Conservation (phyloP, 2,888 invertebrate species). For the Cryptocephalus primarius region DNA sequence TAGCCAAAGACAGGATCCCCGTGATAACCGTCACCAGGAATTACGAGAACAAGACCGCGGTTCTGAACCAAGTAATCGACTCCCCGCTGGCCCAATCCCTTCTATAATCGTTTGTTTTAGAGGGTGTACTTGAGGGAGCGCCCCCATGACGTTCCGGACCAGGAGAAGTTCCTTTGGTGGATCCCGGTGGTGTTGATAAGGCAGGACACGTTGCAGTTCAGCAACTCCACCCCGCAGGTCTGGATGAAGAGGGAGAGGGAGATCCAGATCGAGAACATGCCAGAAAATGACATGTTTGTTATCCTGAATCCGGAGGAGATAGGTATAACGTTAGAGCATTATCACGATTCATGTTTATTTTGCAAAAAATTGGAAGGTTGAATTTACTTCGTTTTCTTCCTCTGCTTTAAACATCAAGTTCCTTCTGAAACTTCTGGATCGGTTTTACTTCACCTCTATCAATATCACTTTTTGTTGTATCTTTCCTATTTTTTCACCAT, state of each 20-base stretch:
- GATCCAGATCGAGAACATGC: constrained; percentile 43
- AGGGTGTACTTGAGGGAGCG: constrained; percentile 62
- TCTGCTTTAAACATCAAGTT: no score
- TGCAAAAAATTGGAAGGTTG: no score
- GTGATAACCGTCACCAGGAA: constrained; percentile 60
- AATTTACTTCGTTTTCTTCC: no score
- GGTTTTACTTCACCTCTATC: no score
- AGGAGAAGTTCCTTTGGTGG: constrained; percentile 63
- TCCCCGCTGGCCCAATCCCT: no score
- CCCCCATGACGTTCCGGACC: constrained; percentile 61
- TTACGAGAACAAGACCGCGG: constrained; percentile 51
- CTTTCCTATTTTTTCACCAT: no score
- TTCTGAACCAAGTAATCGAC: constrained; percentile 48
- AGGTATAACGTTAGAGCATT: constrained; percentile 47
- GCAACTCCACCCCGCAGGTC: constrained; percentile 42
- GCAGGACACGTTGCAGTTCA: constrained; percentile 49
- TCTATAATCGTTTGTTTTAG: constrained; percentile 27
- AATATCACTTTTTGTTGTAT: no score
- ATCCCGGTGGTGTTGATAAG: constrained; percentile 55
- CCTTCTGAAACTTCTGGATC: no score
- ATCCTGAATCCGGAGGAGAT: constrained; percentile 79
- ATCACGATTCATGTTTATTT: no score
- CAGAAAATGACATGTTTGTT: constrained; percentile 51
- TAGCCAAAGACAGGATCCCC: constrained; percentile 68
- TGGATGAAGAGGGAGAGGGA: constrained; percentile 56